Evolutionary conservation across 2,797 vertebrate genomes (phyloP), one percentile per base, ranked within the genome.

Genomic region (Bucorvus abyssinicus): DNA sequence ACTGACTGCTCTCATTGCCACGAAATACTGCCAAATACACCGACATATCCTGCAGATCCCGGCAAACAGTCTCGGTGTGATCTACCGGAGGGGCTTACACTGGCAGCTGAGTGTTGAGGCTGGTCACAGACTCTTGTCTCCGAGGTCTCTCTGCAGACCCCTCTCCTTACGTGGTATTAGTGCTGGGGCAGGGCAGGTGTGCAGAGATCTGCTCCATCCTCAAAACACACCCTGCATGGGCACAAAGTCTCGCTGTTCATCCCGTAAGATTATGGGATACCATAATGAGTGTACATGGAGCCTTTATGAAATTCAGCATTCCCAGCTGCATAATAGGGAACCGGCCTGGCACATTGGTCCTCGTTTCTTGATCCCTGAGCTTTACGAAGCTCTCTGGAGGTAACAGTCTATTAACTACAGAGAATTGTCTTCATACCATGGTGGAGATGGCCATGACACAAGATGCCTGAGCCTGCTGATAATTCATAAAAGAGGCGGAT

Each of bases 81-180:
- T 52, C 61, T 69, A 5, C 53, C 40, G 19, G 42, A 45, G 56
- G 3, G 8, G 13, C 32, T 12, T 24, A 0, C 0, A 0, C 26
- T 34, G 57, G 1, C 14, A 17, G 36, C 3, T 30, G 42, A 5
- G 61, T 6, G 0, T 3, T 42, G 80, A 49, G 56, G 40, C 44
- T 82, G 57, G 15, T 59, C 36, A 7, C 84, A 45, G 29, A 1
- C 12, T 6, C 26, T 69, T 64, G 29, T 7, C 13, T 36, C 57
- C 5, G 5, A 45, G 14, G 22, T 13, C 18, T 14, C 32, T 18
- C 65, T 40, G 9, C 38, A 34, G 52, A 36, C 8, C 45, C 10
- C 42, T 30, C 8, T 47, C 42, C 30, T 26, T 4, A 9, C 0
- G 0, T 3, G 9, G 6, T 6, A 3, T 8, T 27, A 15, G 3